Evolutionary conservation across 2,113 vertebrate species (phyloP).

Genomic region (Lepus americanus): DNA sequence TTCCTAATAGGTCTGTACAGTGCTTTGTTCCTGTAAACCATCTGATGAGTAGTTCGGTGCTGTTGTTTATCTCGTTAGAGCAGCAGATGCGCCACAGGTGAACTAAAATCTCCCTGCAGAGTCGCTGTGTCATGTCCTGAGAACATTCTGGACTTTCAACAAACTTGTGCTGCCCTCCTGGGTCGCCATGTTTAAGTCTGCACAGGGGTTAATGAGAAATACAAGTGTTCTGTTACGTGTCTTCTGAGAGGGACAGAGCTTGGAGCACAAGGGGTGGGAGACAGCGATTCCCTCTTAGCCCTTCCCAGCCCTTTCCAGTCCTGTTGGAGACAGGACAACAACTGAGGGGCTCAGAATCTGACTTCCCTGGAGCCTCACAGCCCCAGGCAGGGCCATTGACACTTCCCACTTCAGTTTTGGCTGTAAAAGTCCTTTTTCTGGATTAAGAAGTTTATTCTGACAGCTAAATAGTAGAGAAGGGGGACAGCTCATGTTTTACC

Average conservation of each 20-base stretch:
- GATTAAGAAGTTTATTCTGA: neutral
- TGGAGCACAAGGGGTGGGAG: neutral
- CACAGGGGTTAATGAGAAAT: slow-evolving; percentile 76
- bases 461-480: neutral
- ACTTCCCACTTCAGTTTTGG: neutral
- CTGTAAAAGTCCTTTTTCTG: neutral
- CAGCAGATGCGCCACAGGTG: slow-evolving; percentile 69
- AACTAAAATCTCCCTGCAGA: slow-evolving; percentile 80
- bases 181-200: slow-evolving; percentile 33
- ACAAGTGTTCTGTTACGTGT: neutral
- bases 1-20: slow-evolving; percentile 77
- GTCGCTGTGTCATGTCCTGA: slow-evolving; percentile 47
- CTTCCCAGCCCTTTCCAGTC: slow-evolving; percentile 11
- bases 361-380: neutral
- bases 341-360: neutral
- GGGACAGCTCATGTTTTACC: neutral
- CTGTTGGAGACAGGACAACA: neutral
- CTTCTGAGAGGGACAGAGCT: slow-evolving; percentile 61
- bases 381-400: neutral
- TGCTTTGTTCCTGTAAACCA: slow-evolving; percentile 79
- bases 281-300: neutral
- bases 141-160: slow-evolving; percentile 70
- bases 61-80: slow-evolving; percentile 81
- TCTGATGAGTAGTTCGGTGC: slow-evolving; percentile 65
- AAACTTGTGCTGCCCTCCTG: slow-evolving; percentile 43